Conservation (phyloP, 2,888 invertebrate genomes). For the Amblyjoppa fuscipennis region DNA sequence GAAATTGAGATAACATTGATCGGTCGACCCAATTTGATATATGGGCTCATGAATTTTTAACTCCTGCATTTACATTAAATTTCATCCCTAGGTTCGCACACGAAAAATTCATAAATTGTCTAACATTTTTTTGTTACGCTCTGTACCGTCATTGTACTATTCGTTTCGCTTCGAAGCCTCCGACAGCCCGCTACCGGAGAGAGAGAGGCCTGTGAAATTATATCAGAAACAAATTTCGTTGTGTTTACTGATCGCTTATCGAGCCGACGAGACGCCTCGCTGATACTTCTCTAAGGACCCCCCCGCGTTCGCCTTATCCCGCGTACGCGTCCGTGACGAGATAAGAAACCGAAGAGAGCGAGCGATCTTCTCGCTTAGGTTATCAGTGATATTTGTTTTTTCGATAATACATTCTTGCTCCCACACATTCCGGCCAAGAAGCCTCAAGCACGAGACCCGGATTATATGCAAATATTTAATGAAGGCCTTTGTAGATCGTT, state of each 20-base stretch:
- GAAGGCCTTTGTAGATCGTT: not conserved
- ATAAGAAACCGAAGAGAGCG: slow-evolving; percentile 2
- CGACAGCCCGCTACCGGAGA: not conserved
- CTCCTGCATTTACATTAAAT: too few relatives aligned
- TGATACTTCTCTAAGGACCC: not conserved
- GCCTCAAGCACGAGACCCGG: not conserved
- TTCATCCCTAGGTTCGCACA: too few relatives aligned
- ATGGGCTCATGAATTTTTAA: too few relatives aligned
- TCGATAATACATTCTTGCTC: not conserved
- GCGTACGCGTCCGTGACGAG: not conserved
- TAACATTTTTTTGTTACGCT: too few relatives aligned
- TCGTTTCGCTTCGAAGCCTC: not conserved
- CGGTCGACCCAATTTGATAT: too few relatives aligned
- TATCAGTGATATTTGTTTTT: not conserved
- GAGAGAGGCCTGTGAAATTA: not conserved
- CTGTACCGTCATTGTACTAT: not conserved
- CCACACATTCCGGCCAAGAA: not conserved
- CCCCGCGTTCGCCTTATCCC: slow-evolving; percentile 14
- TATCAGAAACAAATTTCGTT: slow-evolving; percentile 36
- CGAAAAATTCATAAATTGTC: too few relatives aligned
- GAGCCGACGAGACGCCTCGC: slow-evolving; percentile 9
- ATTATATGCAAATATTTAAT: not conserved
- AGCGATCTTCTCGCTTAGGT: not conserved
- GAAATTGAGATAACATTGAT: too few relatives aligned
- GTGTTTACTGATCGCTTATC: slow-evolving; percentile 35